These are phyloP conservation scores for Oreotrochilus melanogaster DNA, from an alignment of 2,113 vertebrate genomes.

Conservation along the genomic window DNA sequence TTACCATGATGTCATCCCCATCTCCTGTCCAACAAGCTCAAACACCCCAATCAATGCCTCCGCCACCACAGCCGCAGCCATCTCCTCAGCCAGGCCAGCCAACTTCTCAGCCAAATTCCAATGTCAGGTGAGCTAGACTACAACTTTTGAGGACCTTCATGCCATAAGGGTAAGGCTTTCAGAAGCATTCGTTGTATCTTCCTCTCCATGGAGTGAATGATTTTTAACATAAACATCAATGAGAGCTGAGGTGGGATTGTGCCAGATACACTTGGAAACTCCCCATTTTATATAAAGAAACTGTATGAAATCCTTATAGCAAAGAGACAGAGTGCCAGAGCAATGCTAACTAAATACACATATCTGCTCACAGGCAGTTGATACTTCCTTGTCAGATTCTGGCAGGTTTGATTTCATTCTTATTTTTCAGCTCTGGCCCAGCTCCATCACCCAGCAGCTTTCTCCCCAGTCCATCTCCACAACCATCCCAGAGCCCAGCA, in stretches of 20 bases:
- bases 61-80: slow-evolving; percentile 89
- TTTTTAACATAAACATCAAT: background rate
- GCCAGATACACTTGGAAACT: background rate
- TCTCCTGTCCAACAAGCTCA: slow-evolving; percentile 91
- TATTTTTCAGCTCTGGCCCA: slow-evolving; percentile 88
- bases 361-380: background rate
- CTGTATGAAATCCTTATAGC: background rate
- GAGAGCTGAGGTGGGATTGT: background rate
- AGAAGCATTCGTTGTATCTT: background rate
- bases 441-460: slow-evolving; percentile 95
- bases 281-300: background rate
- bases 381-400: background rate
- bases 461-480: slow-evolving; percentile 96
- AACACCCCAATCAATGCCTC: slow-evolving; percentile 92
- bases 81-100: slow-evolving; percentile 91
- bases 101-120: slow-evolving; percentile 91
- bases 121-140: slow-evolving; percentile 84
- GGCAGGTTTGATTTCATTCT: background rate
- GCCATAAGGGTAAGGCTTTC: background rate
- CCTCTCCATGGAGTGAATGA: background rate
- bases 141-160: background rate
- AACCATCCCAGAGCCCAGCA: slow-evolving; percentile 93
- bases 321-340: background rate
- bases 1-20: slow-evolving; percentile 91
- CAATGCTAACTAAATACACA: background rate